A percentile compares a stretch with the other conserved stretches of the same genome.
These are phyloP conservation scores for Stenchaetothrips biformis DNA, from an alignment of 2,888 invertebrate species.

Conservation along the genomic window DNA sequence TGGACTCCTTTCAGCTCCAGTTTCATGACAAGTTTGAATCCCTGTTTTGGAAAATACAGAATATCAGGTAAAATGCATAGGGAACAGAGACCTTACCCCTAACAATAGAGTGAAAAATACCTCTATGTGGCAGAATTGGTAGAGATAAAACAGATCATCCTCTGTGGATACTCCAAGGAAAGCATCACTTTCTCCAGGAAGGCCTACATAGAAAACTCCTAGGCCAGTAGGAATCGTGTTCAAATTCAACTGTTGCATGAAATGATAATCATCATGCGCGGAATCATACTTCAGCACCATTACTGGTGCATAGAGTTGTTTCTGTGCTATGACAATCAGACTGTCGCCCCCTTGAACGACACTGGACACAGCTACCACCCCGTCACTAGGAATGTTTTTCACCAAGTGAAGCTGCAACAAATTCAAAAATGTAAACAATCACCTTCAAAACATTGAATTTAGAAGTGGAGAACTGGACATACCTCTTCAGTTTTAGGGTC, in stretches of 20 bases:
- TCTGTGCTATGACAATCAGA: neutral
- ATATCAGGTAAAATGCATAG: neutral
- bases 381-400: neutral
- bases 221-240: neutral
- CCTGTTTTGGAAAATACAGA: neutral
- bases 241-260: neutral
- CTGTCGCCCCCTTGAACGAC: neutral
- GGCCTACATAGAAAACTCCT: neutral
- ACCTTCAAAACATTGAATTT: neutral
- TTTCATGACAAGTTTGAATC: conserved; percentile 1
- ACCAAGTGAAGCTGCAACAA: neutral
- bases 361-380: neutral
- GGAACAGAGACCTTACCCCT: neutral
- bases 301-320: neutral
- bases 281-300: neutral
- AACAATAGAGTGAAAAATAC: neutral
- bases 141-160: neutral
- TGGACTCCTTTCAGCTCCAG: neutral
- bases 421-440: neutral
- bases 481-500: neutral
- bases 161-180: neutral
- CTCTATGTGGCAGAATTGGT: conserved; percentile 2
- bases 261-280: neutral
- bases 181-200: neutral
- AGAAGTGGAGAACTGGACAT: neutral